phyloP scores from a whole-genome alignment of 2,888 invertebrate species.

The Orchesellides sinensis region DNA sequence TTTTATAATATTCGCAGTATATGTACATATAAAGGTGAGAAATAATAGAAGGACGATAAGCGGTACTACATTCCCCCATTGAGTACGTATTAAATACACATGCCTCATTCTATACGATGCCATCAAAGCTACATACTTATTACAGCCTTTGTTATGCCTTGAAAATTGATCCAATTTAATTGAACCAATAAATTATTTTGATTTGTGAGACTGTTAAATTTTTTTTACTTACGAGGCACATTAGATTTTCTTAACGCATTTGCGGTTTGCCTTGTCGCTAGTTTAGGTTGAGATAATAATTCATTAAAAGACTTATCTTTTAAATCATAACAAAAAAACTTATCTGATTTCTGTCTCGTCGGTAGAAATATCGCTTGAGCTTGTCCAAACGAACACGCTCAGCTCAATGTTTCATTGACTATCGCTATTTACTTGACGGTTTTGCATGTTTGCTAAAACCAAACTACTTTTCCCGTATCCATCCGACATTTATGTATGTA shows the following conservation, averaged over 20 bases:
- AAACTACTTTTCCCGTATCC: no score
- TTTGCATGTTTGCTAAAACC: no score
- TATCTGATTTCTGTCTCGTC: constrained; percentile 7
- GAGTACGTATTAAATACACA: neutral
- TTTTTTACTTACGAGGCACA: neutral
- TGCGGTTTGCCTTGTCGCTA: neutral
- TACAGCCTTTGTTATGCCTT: constrained; percentile 6
- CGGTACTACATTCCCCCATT: no score
- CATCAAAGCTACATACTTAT: neutral
- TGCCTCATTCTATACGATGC: neutral
- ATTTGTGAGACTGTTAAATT: constrained; percentile 3
- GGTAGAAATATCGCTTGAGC: neutral
- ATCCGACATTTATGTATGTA: neutral
- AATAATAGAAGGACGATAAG: neutral
- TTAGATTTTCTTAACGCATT: neutral
- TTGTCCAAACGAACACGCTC: neutral
- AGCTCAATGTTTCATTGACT: no score
- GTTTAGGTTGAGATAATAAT: neutral
- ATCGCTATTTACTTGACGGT: no score
- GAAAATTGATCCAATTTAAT: constrained; percentile 37
- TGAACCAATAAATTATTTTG: constrained; percentile 46
- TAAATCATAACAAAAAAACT: neutral
- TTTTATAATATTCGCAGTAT: neutral
- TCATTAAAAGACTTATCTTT: constrained; percentile 29
- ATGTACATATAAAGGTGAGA: neutral